Conservation (phyloP, 2,113 vertebrate genomes). For the Engystomops pustulosus region DNA sequence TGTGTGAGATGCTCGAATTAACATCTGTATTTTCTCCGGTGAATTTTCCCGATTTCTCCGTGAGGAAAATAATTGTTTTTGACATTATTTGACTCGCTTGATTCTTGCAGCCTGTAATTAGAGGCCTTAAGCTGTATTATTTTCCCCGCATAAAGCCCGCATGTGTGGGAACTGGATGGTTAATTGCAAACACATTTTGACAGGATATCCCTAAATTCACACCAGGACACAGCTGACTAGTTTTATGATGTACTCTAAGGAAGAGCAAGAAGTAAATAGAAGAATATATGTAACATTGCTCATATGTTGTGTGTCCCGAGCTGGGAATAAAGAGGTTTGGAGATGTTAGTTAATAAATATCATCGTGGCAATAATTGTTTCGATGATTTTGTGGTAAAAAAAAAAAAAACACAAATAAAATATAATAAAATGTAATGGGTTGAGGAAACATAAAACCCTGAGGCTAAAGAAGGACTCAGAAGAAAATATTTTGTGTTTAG, state of each 20-base stretch:
- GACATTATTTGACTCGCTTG: conserved; percentile 83
- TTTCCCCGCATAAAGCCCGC: conserved; percentile 71
- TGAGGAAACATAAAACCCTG: background rate
- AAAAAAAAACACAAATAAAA: background rate
- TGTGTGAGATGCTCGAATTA: conserved; percentile 63
- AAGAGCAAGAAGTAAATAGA: conserved; percentile 34
- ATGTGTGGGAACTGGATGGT: conserved; percentile 77
- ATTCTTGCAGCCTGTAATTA: conserved; percentile 78
- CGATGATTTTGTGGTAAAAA: background rate
- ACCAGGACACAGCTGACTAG: conserved; percentile 57
- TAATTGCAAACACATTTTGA: conserved; percentile 80
- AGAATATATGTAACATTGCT: conserved; percentile 36
- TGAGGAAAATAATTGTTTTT: conserved; percentile 81
- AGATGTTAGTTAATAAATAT: conserved; percentile 13
- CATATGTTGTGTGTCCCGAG: conserved; percentile 13
- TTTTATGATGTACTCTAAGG: conserved; percentile 57
- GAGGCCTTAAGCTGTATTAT: conserved; percentile 70
- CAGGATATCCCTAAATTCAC: conserved; percentile 60
- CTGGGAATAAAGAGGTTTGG: background rate
- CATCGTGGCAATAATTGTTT: background rate
- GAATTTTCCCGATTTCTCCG: conserved; percentile 69
- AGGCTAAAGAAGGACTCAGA: background rate
- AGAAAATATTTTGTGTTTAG: background rate
- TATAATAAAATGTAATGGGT: no score
- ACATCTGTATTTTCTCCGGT: conserved; percentile 73